Evolutionary conservation across 2,797 vertebrate species (phyloP).

Genomic region (Cossypha heuglini): DNA sequence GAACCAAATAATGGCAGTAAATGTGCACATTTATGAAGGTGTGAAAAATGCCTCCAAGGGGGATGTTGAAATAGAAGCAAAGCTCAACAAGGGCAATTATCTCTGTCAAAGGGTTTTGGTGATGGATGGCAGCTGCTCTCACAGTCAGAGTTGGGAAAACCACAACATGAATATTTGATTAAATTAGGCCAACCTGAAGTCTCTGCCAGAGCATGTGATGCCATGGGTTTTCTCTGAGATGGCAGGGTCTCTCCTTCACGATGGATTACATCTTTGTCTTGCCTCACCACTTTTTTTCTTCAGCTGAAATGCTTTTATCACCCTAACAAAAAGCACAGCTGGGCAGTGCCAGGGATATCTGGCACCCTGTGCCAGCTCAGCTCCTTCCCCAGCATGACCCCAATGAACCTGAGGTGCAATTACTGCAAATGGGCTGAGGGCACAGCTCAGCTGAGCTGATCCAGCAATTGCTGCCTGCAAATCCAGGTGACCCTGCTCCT

Average conservation of each 20-base stretch:
- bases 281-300: background rate
- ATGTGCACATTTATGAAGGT: background rate
- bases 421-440: background rate
- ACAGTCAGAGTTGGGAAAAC: background rate
- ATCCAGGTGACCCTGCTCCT: background rate
- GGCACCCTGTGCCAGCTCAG: background rate
- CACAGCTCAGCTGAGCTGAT: background rate
- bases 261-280: background rate
- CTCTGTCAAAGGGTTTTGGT: slow-evolving; percentile 20
- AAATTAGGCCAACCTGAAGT: slow-evolving; percentile 33
- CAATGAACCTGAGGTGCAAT: background rate
- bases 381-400: background rate
- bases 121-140: slow-evolving; percentile 39
- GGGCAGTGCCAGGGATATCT: background rate
- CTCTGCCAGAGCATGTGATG: background rate
- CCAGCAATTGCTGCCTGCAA: background rate
- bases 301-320: background rate
- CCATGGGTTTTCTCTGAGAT: accelerated
- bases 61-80: slow-evolving; percentile 7
- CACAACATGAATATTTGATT: slow-evolving; percentile 62
- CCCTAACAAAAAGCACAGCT: background rate
- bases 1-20: background rate
- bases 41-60: background rate
- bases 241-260: background rate
- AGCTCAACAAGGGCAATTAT: slow-evolving; percentile 33